Conservation (phyloP, 1,140 invertebrate genomes). For the Bombus fervidus region DNA sequence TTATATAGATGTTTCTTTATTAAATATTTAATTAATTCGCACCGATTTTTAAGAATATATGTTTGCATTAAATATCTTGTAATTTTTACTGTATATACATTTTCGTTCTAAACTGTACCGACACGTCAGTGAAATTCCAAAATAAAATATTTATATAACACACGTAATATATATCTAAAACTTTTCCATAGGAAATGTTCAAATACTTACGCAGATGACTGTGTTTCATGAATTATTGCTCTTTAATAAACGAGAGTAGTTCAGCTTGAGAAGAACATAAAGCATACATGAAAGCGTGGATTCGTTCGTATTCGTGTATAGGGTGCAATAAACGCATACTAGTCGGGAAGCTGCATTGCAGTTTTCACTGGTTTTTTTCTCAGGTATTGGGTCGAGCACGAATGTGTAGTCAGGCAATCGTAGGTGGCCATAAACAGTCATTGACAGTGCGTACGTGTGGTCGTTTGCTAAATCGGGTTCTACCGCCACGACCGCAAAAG, state of each 20-base stretch:
- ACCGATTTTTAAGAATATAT: no score
- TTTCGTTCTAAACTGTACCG: no score
- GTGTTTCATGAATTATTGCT: not conserved
- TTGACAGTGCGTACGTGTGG: slow-evolving; percentile 46
- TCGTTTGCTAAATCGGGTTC: slow-evolving; percentile 62
- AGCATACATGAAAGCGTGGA: not conserved
- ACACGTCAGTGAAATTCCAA: no score
- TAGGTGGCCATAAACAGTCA: slow-evolving; percentile 40
- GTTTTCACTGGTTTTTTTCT: slow-evolving; percentile 19
- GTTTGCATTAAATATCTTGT: no score
- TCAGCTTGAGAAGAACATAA: not conserved
- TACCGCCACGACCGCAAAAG: slow-evolving; percentile 43
- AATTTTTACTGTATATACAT: no score
- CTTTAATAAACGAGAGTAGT: not conserved
- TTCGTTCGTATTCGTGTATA: not conserved
- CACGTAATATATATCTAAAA: no score
- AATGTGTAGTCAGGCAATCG: slow-evolving; percentile 36
- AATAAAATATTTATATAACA: not conserved
- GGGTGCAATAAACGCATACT: slow-evolving; percentile 4
- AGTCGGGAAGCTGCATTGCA: not conserved
- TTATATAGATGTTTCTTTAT: no score
- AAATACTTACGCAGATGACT: not conserved
- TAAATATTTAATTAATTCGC: no score
- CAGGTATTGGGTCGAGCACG: slow-evolving; percentile 10
- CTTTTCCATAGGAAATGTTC: not conserved